Percentiles rank a stretch among this genome's conserved stretches.
Evolutionary conservation across 2,888 invertebrate genomes (phyloP).

Genomic region (Rotaria socialis): DNA sequence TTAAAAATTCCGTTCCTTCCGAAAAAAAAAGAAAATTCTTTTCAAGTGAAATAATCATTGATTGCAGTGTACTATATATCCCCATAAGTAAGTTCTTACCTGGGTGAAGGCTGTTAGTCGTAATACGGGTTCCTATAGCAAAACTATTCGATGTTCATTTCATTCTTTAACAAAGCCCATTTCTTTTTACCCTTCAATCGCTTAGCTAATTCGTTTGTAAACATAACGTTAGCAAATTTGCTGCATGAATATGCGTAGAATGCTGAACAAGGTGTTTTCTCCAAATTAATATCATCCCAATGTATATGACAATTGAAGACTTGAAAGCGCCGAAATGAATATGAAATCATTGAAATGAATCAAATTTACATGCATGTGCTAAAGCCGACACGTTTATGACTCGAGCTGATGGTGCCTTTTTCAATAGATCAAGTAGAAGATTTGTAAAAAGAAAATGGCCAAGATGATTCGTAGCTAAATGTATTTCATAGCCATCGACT

Average conservation of each 20-base stretch:
- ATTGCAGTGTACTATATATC: too few relatives aligned
- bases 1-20: too few relatives aligned
- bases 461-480: neutral
- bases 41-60: too few relatives aligned
- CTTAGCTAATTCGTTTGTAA: constrained; percentile 53
- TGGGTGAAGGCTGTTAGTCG: neutral
- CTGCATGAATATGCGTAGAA: constrained; percentile 54
- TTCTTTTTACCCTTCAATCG: constrained; percentile 51
- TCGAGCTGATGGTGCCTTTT: constrained; percentile 53
- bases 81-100: neutral
- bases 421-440: constrained; percentile 55
- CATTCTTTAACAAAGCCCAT: too few relatives aligned
- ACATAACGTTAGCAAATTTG: constrained; percentile 57
- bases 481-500: neutral
- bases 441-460: constrained; percentile 56
- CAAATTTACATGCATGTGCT: constrained; percentile 24
- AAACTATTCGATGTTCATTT: neutral
- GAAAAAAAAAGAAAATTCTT: too few relatives aligned
- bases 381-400: constrained; percentile 55
- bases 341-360: neutral
- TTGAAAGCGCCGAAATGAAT: neutral
- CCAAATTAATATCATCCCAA: constrained; percentile 56
- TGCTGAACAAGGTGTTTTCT: constrained; percentile 50
- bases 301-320: constrained; percentile 51
- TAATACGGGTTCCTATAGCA: neutral